Base-by-base conservation (phyloP, 2,888 invertebrate genomes). In the Hypomecis punctinalis region DNA sequence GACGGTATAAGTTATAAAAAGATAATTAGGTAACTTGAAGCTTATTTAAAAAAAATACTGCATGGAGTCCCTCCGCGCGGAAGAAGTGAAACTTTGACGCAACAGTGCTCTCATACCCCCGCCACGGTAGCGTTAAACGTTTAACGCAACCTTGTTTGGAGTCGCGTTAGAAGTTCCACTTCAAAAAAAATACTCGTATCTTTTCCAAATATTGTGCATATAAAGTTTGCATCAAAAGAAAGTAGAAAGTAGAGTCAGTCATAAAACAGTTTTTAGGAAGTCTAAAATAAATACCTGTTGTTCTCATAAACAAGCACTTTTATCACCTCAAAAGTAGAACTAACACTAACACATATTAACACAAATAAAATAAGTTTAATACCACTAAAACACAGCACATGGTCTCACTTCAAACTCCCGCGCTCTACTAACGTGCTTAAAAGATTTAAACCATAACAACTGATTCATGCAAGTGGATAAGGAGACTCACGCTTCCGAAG, bases 391-490 rank as follows among this genome's bases (percentile, higher is more conserved):
- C 43, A n/a, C 7, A 43, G 11, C 35, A 49, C 58, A 46, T 58
- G 53, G 57, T 53, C 39, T 37, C 36, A n/a, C 36, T n/a, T 35
- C 39, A 10, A 46, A 55, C 43, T 54, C 54, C 49, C 48, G 60
- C 45, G 40, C 45, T 40, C 51, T 35, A 64, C 64, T 64, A 51
- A 60, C 47, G 23, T 36, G n/a, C 8, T 10, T 6, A 55, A 43
- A 40, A 40, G 37, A 37, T 53, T 54, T 43, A 52, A 59, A 23
- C 60, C 49, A 53, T 49, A 70, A 64, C 57, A 58, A 39, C 39
- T 68, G 68, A 68, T 54, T 71, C 71, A 71, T 33, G 13, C 49
- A 33, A 51, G 51, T 33, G 8, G 42, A 52, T 42, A 46, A 58
- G 48, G 23, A 36, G n/a, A 66, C 33, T 61, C 65, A 57, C 48